Percentiles rank a stretch among this genome's conserved stretches.
Conservation (phyloP, 2,888 invertebrate species). For the Melieria crassipennis region DNA sequence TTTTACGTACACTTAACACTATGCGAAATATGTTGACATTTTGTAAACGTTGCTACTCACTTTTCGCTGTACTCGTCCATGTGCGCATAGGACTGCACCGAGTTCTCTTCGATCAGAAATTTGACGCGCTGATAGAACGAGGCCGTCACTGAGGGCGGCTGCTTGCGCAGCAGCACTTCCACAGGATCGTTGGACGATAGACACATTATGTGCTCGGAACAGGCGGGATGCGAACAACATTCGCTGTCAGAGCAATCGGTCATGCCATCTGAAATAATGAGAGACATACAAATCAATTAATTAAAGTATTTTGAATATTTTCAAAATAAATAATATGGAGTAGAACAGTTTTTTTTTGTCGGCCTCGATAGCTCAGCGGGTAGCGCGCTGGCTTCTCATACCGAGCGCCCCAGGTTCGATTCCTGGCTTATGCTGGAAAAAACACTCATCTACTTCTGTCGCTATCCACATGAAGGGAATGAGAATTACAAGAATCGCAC, state of each 20-base stretch:
- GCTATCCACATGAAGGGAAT: too few species aligned
- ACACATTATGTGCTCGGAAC: conserved; percentile 93
- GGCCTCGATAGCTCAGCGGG: too few species aligned
- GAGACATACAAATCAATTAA: background rate
- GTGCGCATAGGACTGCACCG: conserved; percentile 97
- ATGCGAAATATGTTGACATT: too few species aligned
- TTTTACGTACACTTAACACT: too few species aligned
- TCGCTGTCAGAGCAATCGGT: conserved; percentile 98
- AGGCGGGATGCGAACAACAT: conserved; percentile 90
- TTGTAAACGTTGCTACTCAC: conserved; percentile 73
- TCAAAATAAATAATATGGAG: too few species aligned
- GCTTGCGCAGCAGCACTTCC: conserved; percentile 94
- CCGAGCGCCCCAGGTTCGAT: too few species aligned
- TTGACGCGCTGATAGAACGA: conserved; percentile 98
- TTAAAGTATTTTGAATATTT: too few species aligned
- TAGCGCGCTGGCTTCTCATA: too few species aligned
- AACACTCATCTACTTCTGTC: too few species aligned
- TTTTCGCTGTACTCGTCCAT: conserved; percentile 98
- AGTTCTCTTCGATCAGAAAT: conserved; percentile 98
- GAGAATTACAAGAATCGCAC: too few species aligned
- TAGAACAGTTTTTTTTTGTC: too few species aligned
- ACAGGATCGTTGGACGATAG: conserved; percentile 95
- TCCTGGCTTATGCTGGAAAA: too few species aligned
- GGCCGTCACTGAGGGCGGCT: conserved; percentile 95
- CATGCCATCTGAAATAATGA: conserved; percentile 87